Percentiles rank a stretch among this genome's conserved stretches.
Conservation (phyloP, 2,888 invertebrate genomes). For the Chorisops tibialis region DNA sequence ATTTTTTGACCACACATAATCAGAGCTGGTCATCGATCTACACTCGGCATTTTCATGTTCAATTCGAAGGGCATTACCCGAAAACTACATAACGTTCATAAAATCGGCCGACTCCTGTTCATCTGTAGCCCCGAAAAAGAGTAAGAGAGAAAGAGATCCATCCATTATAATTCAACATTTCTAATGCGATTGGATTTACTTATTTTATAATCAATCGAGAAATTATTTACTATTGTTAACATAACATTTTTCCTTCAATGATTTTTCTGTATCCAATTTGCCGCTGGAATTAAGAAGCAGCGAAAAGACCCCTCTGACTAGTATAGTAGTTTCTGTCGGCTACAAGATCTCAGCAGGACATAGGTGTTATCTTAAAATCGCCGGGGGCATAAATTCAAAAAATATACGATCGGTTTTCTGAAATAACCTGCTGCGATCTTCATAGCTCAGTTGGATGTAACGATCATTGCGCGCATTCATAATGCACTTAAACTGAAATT, state of each 20-base stretch:
- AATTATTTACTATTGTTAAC: constrained; percentile 25
- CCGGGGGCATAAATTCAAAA: not conserved
- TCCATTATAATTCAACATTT: constrained; percentile 23
- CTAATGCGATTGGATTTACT: constrained; percentile 25
- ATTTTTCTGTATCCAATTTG: constrained; percentile 27
- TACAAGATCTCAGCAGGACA: constrained; percentile 1
- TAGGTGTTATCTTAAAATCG: not conserved
- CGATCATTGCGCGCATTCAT: constrained; percentile 26
- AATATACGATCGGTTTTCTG: not conserved
- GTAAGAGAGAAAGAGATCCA: constrained; percentile 8
- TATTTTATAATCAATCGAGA: constrained; percentile 27
- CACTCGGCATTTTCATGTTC: constrained; percentile 14
- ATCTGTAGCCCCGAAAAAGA: too few relatives aligned
- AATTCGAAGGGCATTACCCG: constrained; percentile 21
- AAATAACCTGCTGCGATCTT: constrained; percentile 18
- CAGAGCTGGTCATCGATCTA: constrained; percentile 12
- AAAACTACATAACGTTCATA: not conserved
- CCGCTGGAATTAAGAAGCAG: constrained; percentile 9
- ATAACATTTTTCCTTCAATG: constrained; percentile 17
- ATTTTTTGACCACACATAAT: too few relatives aligned
- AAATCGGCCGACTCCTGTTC: not conserved
- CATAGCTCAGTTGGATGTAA: constrained; percentile 24
- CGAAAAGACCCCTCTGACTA: too few relatives aligned
- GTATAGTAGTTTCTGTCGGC: constrained; percentile 2
- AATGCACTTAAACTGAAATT: constrained; percentile 25